phyloP scores from a whole-genome alignment of 2,888 invertebrate species.

The Cyaniris semiargus region DNA sequence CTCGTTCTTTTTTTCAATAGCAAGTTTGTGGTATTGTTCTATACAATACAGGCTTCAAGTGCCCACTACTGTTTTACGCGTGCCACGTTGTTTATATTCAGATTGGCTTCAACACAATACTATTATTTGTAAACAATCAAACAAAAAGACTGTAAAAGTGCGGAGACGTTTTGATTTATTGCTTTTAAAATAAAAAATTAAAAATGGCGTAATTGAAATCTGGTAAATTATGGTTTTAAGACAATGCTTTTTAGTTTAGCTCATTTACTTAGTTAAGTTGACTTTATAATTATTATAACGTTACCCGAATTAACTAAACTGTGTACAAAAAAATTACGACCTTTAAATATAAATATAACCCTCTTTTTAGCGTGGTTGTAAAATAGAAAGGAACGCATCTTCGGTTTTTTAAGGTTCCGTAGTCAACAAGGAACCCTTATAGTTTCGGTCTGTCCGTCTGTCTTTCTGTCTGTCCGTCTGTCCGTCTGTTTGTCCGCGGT shows the following conservation, averaged over 20 bases:
- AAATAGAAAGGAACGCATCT: too few relatives aligned
- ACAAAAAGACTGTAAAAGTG: slow-evolving; percentile 26
- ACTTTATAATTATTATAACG: background rate
- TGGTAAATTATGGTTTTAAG: background rate
- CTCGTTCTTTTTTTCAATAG: slow-evolving; percentile 34
- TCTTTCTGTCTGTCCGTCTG: too few relatives aligned
- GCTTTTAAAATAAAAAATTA: background rate
- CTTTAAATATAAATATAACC: background rate
- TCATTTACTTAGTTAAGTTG: background rate
- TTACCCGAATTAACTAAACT: background rate
- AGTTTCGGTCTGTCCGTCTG: too few relatives aligned
- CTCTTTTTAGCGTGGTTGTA: background rate
- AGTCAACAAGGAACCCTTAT: too few relatives aligned
- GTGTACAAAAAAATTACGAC: background rate
- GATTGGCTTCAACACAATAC: slow-evolving; percentile 26
- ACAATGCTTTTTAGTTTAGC: background rate
- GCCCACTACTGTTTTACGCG: slow-evolving; percentile 43
- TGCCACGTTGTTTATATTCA: slow-evolving; percentile 34
- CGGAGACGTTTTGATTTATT: slow-evolving; percentile 26
- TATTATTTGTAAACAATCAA: slow-evolving; percentile 31
- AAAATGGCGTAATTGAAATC: slow-evolving; percentile 2
- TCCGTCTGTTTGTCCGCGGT: too few relatives aligned
- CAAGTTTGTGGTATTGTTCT: slow-evolving; percentile 36
- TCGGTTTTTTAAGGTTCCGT: too few relatives aligned
- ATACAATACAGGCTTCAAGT: slow-evolving; percentile 33